Evolutionary conservation across 2,888 invertebrate genomes (phyloP), one percentile per base, ranked within the genome.

Genomic region (Heliconius cydno): DNA sequence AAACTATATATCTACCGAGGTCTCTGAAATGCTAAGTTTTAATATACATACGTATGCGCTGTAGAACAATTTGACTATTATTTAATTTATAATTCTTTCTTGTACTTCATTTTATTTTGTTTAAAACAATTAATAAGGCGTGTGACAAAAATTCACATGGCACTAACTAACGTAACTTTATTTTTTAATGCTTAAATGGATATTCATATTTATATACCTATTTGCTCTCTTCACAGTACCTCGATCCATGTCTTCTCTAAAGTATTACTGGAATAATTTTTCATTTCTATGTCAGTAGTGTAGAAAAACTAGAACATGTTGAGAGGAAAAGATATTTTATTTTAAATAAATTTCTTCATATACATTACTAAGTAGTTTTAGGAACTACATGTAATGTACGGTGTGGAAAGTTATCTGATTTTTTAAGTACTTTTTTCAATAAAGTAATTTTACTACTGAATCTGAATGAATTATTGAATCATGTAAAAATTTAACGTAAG

Each of bases 231-330:
- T 34, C 3, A 66, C 22, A 28, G 7, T 25, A 71, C 19, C n/a
- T 46, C 25, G 15, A 46, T 19, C 46, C 19, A 46, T 25, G 25
- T 66, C 12, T 22, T 72, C 52, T 72, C 12, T 34, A n/a, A 10
- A 57, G 34, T 34, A n/a, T 34, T 60, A 60, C 60, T 25, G 57
- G 34, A 22, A 9, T 60, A n/a, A 34, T 60, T 60, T 60, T 73
- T 60, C 25, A 60, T 60, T 60, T 60, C 60, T 25, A 7, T 60
- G 25, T 73, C 60, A 73, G 60, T 73, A 73, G 22, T 57, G 22
- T n/a, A 57, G 72, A 60, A 73, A 60, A 60, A 73, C 57, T 73
- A 34, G 57, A 73, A 34, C 15, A 60, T 15, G 34, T 15, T 34
- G 34, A 34, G n/a, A 73, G n/a, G 34, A 15, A 57, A 73, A 30